Evolutionary conservation across 2,797 vertebrate species (phyloP), one percentile per base, ranked within the genome.

Genomic region (Silurus lanzhouensis): DNA sequence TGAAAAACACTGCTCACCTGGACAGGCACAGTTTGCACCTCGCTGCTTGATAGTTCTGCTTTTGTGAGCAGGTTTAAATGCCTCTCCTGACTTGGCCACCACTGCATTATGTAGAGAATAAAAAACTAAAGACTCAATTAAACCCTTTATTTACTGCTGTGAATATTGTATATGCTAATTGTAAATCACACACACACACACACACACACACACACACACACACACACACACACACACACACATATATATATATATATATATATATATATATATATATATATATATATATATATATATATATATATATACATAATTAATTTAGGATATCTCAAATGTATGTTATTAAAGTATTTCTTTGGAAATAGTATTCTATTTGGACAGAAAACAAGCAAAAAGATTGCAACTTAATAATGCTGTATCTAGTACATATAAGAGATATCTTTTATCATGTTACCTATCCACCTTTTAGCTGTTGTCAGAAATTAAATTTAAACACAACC

Each of bases 1-100:
- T 55, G 46, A 75, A 55, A 75, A 66, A 38, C 55, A n/a, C 63
- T 44, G 82, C 88, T 83, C 52, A 94, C 92, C 91, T 89, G 67
- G 76, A 70, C 91, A 93, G 68, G 17, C 6, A 71, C 93, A 93
- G 6, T 0, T 25, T 63, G 27, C 58, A 60, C 10, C 72, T 13
- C 27, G 70, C 14, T 22, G 27, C 20, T 44, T 78, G 57, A 17
- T 78, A 19, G 19, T 4, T 61, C 12, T 61, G 76, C 6, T 60
- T 5, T 60, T 61, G 12, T 77, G 68, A 60, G 20, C 76, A 83
- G 67, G 75, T 38, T 1, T 81, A 68, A 57, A 57, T n/a, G 57
- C 19, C 22, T 20, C 10, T 82, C 38, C 83, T 25, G 6, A 17
- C 60, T 20, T 48, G 84, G 84, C 52, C 2, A 58, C 31, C 63